These are phyloP conservation scores for Scelioninae gen. 1 DNA, from an alignment of 2,888 invertebrate species.

Conservation along the genomic window DNA sequence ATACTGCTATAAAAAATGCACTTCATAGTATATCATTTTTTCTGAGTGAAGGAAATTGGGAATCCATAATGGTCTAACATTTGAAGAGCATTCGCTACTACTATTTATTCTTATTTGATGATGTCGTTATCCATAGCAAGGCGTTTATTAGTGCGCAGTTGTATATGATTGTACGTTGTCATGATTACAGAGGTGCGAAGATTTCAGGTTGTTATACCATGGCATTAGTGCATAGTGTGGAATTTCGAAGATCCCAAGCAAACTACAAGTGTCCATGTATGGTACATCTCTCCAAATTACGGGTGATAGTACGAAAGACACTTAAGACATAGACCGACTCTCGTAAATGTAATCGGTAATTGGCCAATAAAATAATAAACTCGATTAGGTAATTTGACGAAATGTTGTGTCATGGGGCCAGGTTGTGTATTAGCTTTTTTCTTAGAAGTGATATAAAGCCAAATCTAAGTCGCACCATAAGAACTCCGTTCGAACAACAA, in stretches of 20 bases:
- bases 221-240: slow-evolving; percentile 43
- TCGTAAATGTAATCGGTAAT: slow-evolving; percentile 83
- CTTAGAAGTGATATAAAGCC: slow-evolving; percentile 64
- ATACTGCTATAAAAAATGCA: no score
- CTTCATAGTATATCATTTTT: no score
- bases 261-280: slow-evolving; percentile 36
- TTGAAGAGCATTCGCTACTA: no score
- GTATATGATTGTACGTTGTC: slow-evolving; percentile 42
- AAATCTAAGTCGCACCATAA: slow-evolving; percentile 31
- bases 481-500: slow-evolving; percentile 37
- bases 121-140: slow-evolving; percentile 44
- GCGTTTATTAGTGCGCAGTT: slow-evolving; percentile 25
- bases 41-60: no score
- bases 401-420: slow-evolving; percentile 58
- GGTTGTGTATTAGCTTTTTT: slow-evolving; percentile 42
- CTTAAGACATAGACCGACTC: slow-evolving; percentile 67
- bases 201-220: slow-evolving; percentile 52
- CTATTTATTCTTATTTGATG: slow-evolving; percentile 56
- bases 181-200: slow-evolving; percentile 68
- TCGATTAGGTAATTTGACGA: slow-evolving; percentile 77
- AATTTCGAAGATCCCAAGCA: slow-evolving; percentile 52
- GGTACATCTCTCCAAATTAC: slow-evolving; percentile 74
- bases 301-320: slow-evolving; percentile 67
- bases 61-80: no score
- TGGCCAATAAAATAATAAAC: slow-evolving; percentile 83